A percentile compares a stretch with the other conserved stretches of the same genome.
Conservation (phyloP, 2,113 vertebrate genomes). For the Mungos mungo region DNA sequence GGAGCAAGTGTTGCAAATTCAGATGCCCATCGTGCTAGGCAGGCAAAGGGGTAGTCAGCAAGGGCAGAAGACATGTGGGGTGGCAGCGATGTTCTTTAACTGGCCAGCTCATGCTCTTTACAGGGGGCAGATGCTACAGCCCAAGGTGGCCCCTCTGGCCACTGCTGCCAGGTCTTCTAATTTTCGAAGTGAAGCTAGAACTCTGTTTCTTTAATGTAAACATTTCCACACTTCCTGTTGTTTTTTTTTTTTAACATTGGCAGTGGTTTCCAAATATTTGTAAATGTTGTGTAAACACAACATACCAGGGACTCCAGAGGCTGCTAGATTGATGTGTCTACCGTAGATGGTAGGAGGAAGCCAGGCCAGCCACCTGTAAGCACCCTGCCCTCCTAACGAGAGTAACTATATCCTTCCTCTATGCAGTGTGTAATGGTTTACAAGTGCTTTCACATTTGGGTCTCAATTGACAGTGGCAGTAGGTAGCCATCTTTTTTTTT, state of each 20-base stretch:
- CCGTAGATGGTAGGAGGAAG: neutral
- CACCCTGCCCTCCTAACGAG: neutral
- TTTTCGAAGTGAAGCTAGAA: neutral
- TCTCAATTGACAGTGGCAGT: neutral
- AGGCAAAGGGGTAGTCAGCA: neutral
- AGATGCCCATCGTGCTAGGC: neutral
- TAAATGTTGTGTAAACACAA: neutral
- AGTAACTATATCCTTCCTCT: neutral
- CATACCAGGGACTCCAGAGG: neutral
- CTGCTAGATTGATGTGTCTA: neutral
- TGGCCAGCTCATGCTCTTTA: neutral
- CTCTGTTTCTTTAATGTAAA: neutral
- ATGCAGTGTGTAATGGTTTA: neutral
- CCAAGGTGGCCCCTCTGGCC: neutral
- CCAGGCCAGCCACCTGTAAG: neutral
- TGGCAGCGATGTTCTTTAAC: neutral
- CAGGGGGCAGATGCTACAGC: neutral
- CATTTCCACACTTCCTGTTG: neutral
- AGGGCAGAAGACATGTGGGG: neutral
- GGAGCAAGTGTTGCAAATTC: neutral
- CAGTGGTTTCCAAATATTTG: neutral
- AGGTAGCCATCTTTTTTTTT: neutral
- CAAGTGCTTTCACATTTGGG: neutral
- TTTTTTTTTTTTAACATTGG: neutral
- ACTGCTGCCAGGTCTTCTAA: neutral